Percentiles rank a stretch among this genome's conserved stretches.
Evolutionary conservation across 2,113 vertebrate species (phyloP).

Genomic region (Panthera uncia): DNA sequence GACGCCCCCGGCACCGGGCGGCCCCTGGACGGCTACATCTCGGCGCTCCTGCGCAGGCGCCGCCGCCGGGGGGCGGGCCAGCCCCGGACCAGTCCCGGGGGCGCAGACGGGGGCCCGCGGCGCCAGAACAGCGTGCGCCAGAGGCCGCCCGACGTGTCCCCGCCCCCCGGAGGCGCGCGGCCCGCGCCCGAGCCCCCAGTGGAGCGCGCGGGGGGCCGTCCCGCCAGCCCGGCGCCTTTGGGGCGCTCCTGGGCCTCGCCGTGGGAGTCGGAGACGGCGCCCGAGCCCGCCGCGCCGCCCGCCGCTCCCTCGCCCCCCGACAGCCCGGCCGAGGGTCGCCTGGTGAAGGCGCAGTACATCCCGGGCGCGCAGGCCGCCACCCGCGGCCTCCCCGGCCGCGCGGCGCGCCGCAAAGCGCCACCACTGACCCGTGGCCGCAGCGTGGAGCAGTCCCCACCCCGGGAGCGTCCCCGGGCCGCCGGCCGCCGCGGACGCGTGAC

Average conservation of each 20-base stretch:
- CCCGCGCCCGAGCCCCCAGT: conserved; percentile 62
- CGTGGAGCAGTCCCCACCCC: conserved; percentile 79
- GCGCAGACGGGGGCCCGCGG: conserved; percentile 74
- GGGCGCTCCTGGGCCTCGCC: conserved; percentile 59
- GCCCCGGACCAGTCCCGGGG: conserved; percentile 86
- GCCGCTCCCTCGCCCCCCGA: conserved; percentile 64
- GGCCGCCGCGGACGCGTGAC: conserved; percentile 83
- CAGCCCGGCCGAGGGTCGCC: conserved; percentile 79
- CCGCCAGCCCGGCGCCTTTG: conserved; percentile 53
- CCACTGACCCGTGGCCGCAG: conserved; percentile 81
- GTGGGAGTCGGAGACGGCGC: conserved; percentile 64
- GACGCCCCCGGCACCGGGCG: conserved; percentile 80
- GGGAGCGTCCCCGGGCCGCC: conserved; percentile 71
- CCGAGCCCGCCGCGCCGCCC: conserved; percentile 48
- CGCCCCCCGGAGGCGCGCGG: conserved; percentile 63
- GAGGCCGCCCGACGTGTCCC: conserved; percentile 80
- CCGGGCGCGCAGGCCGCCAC: conserved; percentile 82
- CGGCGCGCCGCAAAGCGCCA: conserved; percentile 71
- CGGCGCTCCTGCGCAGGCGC: conserved; percentile 87
- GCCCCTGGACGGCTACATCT: conserved; percentile 89
- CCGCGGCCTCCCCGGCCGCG: conserved; percentile 77
- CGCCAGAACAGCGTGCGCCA: conserved; percentile 87
- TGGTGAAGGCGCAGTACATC: conserved; percentile 91
- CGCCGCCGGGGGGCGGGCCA: conserved; percentile 84
- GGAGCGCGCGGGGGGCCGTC: conserved; percentile 72